Percentiles rank a stretch among this genome's conserved stretches.
phyloP scores from a whole-genome alignment of 2,113 vertebrate species.

The Perca flavescens region DNA sequence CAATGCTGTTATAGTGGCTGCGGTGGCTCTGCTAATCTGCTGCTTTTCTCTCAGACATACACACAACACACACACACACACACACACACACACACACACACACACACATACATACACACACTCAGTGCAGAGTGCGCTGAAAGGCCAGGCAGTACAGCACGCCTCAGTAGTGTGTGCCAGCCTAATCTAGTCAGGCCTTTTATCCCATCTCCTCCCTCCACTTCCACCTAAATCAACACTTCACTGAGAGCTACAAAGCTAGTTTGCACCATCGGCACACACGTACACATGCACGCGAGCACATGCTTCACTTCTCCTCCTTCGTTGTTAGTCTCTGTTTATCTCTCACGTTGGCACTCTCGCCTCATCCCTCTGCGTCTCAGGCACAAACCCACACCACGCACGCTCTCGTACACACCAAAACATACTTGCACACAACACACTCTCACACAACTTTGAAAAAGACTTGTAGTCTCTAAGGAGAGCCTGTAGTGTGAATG shows the following conservation, averaged over 20 bases:
- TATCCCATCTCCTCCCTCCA: conserved; percentile 77
- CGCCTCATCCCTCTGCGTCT: conserved; percentile 43
- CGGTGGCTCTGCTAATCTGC: conserved; percentile 52
- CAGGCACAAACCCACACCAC: conserved; percentile 42
- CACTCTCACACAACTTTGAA: conserved; percentile 55
- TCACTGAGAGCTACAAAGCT: conserved; percentile 69
- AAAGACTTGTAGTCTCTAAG: conserved; percentile 62
- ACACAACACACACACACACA: conserved; percentile 10
- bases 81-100: conserved; percentile 19
- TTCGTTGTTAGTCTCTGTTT: conserved; percentile 60
- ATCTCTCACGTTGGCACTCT: conserved; percentile 60
- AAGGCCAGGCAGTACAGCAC: conserved; percentile 71
- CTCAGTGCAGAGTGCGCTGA: conserved; percentile 44
- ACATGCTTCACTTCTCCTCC: conserved; percentile 51
- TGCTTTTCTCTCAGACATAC: conserved; percentile 44
- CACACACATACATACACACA: conserved; percentile 4
- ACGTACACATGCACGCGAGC: conserved; percentile 33
- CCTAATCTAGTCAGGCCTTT: conserved; percentile 80
- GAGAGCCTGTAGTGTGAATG: conserved; percentile 66
- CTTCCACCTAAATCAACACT: conserved; percentile 80
- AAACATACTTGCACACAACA: conserved; percentile 44
- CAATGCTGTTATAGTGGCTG: conserved; percentile 41
- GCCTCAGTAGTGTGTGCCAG: conserved; percentile 80
- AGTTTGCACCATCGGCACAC: conserved; percentile 63
- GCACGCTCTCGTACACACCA: not conserved